Percentiles rank a stretch among this genome's conserved stretches.
These are phyloP conservation scores for Orcinus orca DNA, from an alignment of 2,113 vertebrate genomes.

Conservation along the genomic window DNA sequence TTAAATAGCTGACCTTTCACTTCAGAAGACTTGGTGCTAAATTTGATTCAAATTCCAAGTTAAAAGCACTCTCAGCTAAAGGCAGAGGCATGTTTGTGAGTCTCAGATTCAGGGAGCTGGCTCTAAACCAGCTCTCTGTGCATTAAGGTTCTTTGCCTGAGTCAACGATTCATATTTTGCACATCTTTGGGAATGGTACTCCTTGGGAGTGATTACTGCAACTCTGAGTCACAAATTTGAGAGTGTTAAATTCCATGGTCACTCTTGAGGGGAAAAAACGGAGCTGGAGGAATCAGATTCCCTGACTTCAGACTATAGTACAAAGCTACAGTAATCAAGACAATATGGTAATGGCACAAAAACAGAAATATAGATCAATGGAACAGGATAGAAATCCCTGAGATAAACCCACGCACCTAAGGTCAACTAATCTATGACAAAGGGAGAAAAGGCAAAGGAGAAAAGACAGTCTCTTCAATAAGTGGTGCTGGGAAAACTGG, in stretches of 20 bases:
- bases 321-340: too few species aligned
- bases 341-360: too few species aligned
- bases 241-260: background rate
- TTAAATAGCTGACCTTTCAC: constrained; percentile 28
- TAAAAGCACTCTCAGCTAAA: background rate
- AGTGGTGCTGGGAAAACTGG: too few species aligned
- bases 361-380: too few species aligned
- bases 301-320: too few species aligned
- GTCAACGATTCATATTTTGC: background rate
- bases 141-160: background rate
- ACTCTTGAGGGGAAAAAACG: too few species aligned
- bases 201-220: background rate
- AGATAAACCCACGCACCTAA: too few species aligned
- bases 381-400: too few species aligned
- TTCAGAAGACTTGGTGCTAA: background rate
- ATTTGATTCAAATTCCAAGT: background rate
- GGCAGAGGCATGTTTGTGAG: background rate
- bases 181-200: background rate
- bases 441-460: too few species aligned
- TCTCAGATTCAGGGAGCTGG: background rate
- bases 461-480: too few species aligned
- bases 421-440: too few species aligned
- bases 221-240: background rate
- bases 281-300: too few species aligned
- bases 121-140: background rate